Evolutionary conservation across 2,113 vertebrate species (phyloP), one percentile per base, ranked within the genome.

Genomic region (Charadrius vociferus): DNA sequence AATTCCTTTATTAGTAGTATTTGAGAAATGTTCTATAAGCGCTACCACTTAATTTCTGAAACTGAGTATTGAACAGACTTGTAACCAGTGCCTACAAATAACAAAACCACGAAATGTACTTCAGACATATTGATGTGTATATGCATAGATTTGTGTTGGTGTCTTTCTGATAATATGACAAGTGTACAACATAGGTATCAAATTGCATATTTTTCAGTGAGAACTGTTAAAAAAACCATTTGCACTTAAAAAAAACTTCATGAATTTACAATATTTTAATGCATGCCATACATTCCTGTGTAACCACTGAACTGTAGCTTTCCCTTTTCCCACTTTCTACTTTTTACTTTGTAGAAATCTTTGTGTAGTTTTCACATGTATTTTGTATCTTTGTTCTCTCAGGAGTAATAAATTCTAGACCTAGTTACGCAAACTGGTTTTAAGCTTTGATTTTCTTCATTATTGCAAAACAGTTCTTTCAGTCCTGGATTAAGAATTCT

Each of bases 341-440:
- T 97, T 96, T 97, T 93, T 96, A 75, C 97, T 97, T 92, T 95
- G 96, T 98, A 96, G 97, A 94, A 81, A 59, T 88, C 95, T 96
- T 97, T 95, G 88, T 90, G 96, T 95, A 85, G 97, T 82, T 93
- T 95, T 95, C 91, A 67, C 91, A 95, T 96, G 95, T 96, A 96
- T 97, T 97, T 96, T 97, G 96, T 96, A 96, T 96, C 96, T 91
- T 96, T 97, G 96, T 97, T 95, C 95, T 97, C 93, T 96, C 89
- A 75, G 92, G 95, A 97, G 97, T 96, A 98, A 98, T 98, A 98
- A 98, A 98, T 97, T 96, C 97, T 97, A 93, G 79, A 77, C 63
- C 95, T 97, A 95, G 77, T 82, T 93, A 87, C 75, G 3, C 88
- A 93, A 88, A 93, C 97, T 96, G 95, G 94, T 95, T 97, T 93